These are phyloP conservation scores for Aurelia aurita DNA, from an alignment of 30 jellyfish, hydroid and myxozoan genomes.

Conservation along the genomic window DNA sequence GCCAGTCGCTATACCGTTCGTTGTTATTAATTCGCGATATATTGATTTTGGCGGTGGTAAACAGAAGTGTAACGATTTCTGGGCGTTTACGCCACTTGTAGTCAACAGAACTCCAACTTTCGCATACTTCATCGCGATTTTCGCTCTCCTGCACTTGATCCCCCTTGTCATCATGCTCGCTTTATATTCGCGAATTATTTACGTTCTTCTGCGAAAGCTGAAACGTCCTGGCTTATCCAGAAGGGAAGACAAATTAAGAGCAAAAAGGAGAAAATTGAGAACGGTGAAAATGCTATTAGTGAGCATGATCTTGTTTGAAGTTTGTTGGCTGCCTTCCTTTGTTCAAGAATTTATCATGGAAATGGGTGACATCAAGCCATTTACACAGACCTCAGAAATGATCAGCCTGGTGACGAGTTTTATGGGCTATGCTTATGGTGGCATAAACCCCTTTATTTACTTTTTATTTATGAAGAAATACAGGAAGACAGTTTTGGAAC, in stretches of 20 bases:
- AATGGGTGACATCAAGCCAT: neutral
- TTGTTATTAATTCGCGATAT: neutral
- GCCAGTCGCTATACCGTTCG: constrained; percentile 31
- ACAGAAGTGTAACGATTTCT: neutral
- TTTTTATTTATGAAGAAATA: constrained; percentile 2
- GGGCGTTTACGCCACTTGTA: no score
- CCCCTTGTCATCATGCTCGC: no score
- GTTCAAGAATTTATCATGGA: constrained; percentile 13
- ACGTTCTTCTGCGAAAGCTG: no score
- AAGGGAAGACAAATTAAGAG: no score
- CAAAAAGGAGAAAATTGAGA: neutral
- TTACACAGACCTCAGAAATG: no score
- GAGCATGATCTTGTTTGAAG: neutral
- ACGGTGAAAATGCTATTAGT: constrained; percentile 10
- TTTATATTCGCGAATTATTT: no score
- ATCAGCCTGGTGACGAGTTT: constrained; percentile 3
- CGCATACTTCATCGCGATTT: no score
- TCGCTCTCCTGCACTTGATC: no score
- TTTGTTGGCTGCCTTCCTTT: constrained; percentile 54
- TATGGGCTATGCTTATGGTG: constrained; percentile 12
- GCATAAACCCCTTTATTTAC: constrained; percentile 5
- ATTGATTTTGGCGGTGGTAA: neutral
- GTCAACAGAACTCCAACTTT: no score
- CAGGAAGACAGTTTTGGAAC: neutral
- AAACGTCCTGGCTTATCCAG: no score